Evolutionary conservation across 2,888 invertebrate species (phyloP), one percentile per base, ranked within the genome.

Genomic region (Drosophila dives): DNA sequence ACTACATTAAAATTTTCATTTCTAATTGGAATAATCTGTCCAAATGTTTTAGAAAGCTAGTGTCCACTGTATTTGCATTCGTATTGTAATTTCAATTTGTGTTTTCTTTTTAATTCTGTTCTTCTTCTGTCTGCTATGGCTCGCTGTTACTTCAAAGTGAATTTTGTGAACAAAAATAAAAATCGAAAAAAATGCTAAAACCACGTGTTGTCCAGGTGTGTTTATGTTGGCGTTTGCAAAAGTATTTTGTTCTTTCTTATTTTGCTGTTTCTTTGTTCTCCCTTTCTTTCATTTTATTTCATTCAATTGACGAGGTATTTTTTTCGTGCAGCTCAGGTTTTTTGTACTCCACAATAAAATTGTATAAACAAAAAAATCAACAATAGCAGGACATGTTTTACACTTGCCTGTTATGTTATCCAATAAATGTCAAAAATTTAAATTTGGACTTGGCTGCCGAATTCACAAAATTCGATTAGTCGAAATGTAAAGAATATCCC

Each of bases 401-500:
- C 33, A 53, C 15, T 15, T 72, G 38, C 77, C 81, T 84, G 83
- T 75, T 75, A 73, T 72, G 49, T 75, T 75, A 64, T 78, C 72
- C 80, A 80, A 84, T 87, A 84, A 85, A 87, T 87, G 86, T 81
- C 86, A 84, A 84, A 87, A 87, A 84, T 84, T 84, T 85, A 84
- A 87, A 84, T 87, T 84, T 81, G 72, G 66, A 51, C 77, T 76
- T 74, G 69, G 65, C 72, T 15, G 45, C 69, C 56, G 32, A 71
- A 63, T 36, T 7, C 32, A 6, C 23, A 49, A 36, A 23, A n/a
- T 17, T 8, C 33, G 32, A 29, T n/a, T 42, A 53, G 26, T 66
- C 33, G 26, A 63, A 56, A 48, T 36, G 51, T 48, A 40, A 65
- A 50, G 23, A 23, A 55, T 36, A 33, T 26, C 50, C 32, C 23